Base-by-base conservation (phyloP, 2,888 invertebrate species). In the Diogma glabrata region DNA sequence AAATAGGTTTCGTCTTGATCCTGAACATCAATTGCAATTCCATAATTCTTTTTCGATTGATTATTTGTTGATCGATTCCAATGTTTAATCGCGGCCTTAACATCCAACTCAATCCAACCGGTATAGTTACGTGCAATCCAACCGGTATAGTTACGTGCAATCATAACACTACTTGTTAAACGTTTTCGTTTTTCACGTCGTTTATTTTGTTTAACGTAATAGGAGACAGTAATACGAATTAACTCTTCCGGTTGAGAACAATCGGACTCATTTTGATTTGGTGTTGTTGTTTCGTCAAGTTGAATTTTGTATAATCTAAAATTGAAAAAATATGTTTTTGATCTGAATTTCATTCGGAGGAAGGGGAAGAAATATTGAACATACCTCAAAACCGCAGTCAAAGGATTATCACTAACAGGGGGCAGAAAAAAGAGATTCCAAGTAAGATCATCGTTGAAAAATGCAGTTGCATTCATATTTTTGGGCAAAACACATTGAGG, bases 21-120 rank as follows among this genome's bases (percentile, higher is more conserved):
- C 19, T 33, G 48, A 16, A 51, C 38, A n/a, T 53, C 53, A 22
- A 53, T 43, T 3, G 53, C 47, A 8, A 53, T 12, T 1, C 53
- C 51, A 19, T 30, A 28, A 45, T 53, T 53, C 12, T 45, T 40
- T 43, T 43, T 43, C 3, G 22, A 22, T 23, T 43, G 43, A 22
- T 22, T 43, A 22, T 20, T n/a, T 12, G 10, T 51, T 19, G 30
- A 36, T 22, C 48, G 33, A n/a, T 51, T 40, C 53, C 53, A 53
- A 33, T 20, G 48, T 51, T 48, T 48, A 3, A 53, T 17, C 12
- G 53, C 51, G 4, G 45, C 9, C 30, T 46, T 36, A 24, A 38
- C 49, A 51, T 53, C 51, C 7, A 53, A 19, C n/a, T 51, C 53
- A 45, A 53, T 23, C 53, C 53, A 53, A 30, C 53, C 53, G 10